Conservation (phyloP, 2,888 invertebrate genomes). For the Trachelus stipa region DNA sequence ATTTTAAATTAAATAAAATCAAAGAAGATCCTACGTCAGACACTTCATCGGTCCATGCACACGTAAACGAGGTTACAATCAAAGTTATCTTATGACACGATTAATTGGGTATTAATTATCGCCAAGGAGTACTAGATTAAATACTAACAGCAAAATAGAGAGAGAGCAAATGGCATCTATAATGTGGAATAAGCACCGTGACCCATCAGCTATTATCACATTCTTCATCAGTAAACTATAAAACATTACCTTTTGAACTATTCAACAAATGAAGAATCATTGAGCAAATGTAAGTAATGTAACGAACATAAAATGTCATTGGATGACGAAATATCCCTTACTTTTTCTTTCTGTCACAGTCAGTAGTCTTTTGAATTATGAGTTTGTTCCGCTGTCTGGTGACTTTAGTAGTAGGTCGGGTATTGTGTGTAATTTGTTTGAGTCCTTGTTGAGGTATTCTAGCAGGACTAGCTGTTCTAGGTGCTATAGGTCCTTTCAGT, state of each 20-base stretch:
- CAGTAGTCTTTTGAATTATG: constrained; percentile 78
- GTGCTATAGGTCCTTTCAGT: constrained; percentile 44
- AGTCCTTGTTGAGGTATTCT: constrained; percentile 77
- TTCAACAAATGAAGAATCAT: not conserved
- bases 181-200: not conserved
- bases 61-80: not conserved
- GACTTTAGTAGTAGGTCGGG: constrained; percentile 79
- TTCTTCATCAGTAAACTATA: not conserved
- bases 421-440: constrained; percentile 73
- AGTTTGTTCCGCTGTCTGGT: constrained; percentile 87
- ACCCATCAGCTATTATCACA: not conserved
- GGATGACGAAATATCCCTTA: constrained; percentile 22
- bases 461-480: constrained; percentile 56
- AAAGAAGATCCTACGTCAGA: not conserved
- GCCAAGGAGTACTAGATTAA: not conserved
- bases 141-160: not conserved
- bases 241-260: not conserved
- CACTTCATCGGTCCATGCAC: not conserved
- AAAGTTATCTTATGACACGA: not conserved
- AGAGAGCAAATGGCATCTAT: not conserved
- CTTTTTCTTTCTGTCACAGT: constrained; percentile 49
- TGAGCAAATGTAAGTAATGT: not conserved
- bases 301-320: not conserved
- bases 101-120: not conserved
- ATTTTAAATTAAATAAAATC: not conserved